phyloP scores from a whole-genome alignment of 2,888 invertebrate species.

The Fabriciana adippe region DNA sequence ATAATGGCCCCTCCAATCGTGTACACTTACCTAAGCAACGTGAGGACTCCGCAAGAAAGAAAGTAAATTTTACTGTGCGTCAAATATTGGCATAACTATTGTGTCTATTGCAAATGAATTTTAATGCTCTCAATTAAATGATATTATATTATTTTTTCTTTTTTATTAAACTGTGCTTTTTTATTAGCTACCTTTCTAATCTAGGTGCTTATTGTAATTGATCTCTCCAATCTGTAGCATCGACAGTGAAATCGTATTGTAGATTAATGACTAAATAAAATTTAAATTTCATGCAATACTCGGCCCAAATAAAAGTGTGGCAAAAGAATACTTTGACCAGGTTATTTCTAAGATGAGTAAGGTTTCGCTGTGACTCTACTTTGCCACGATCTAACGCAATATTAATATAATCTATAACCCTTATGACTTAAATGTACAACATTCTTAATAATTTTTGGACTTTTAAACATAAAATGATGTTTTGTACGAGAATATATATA shows the following conservation, averaged over 20 bases:
- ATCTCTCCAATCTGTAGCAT: conserved; percentile 16
- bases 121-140: conserved; percentile 43
- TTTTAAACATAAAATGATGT: background rate
- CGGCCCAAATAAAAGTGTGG: conserved; percentile 72
- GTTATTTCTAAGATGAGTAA: conserved; percentile 73
- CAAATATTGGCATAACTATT: conserved; percentile 62
- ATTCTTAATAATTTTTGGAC: background rate
- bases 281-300: conserved; percentile 64
- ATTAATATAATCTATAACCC: conserved; percentile 37
- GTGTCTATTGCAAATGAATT: conserved; percentile 62
- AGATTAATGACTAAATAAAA: conserved; percentile 32
- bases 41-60: conserved; percentile 83
- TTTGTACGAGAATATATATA: conserved; percentile 1
- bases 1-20: conserved; percentile 65
- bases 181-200: conserved; percentile 35
- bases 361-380: conserved; percentile 82
- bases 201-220: conserved; percentile 37
- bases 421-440: background rate
- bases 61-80: conserved; percentile 81
- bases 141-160: conserved; percentile 33
- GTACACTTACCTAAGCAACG: conserved; percentile 81
- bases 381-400: conserved; percentile 74
- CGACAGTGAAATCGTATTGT: conserved; percentile 8
- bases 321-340: conserved; percentile 66
- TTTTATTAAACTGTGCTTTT: conserved; percentile 38